Percentiles rank a stretch among this genome's conserved stretches.
These are phyloP conservation scores for Cynopterus sphinx DNA, from an alignment of 2,797 vertebrate species.

Conservation along the genomic window DNA sequence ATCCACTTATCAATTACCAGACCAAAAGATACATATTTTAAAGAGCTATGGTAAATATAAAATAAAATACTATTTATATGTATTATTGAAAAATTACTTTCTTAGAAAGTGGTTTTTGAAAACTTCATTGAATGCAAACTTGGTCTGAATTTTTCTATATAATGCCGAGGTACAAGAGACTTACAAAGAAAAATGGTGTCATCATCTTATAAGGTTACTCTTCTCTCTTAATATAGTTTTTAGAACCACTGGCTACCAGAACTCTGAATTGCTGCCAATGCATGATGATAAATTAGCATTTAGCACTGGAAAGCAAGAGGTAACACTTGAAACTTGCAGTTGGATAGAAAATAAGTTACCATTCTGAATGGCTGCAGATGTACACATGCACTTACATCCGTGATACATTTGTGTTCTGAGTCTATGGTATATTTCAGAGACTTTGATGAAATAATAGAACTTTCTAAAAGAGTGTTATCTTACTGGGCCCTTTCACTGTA, in stretches of 20 bases:
- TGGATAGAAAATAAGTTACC: background rate
- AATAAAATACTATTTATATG: background rate
- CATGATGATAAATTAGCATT: background rate
- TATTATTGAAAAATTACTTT: constrained; percentile 10
- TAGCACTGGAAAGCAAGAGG: background rate
- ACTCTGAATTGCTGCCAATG: background rate
- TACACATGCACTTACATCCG: background rate
- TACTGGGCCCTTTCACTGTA: background rate
- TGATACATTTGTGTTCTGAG: background rate
- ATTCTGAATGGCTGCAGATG: background rate
- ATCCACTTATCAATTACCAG: background rate
- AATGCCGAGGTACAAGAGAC: background rate
- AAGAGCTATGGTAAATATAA: background rate
- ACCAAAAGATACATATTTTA: background rate
- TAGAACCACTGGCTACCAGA: background rate
- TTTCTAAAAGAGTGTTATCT: background rate
- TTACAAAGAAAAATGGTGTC: background rate
- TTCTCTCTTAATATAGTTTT: background rate
- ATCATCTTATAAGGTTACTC: background rate
- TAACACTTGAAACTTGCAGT: background rate
- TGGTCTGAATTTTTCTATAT: constrained; percentile 16
- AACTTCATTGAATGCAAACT: background rate
- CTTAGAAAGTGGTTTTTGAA: background rate
- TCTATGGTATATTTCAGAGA: background rate
- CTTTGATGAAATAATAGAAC: background rate